phyloP scores from a whole-genome alignment of 2,113 vertebrate species.

The Planiliza haematocheilus region DNA sequence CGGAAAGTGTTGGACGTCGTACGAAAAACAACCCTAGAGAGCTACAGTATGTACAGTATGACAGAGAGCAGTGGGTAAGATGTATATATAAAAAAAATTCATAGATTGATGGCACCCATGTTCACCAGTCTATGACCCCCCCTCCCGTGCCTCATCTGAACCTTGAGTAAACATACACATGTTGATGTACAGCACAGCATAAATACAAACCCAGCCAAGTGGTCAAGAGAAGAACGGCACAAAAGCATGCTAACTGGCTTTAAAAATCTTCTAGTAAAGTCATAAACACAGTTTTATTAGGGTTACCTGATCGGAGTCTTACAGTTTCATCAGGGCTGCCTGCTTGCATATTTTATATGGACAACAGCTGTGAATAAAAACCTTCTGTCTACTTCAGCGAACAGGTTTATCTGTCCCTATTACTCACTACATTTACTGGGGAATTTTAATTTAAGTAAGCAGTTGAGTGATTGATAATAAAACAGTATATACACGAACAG shows the following conservation, averaged over 20 bases:
- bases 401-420: constrained; percentile 13
- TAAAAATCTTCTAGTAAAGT: constrained; percentile 55
- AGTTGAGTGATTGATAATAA: constrained; percentile 39
- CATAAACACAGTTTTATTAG: constrained; percentile 67
- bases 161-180: constrained; percentile 52
- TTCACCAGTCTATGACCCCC: constrained; percentile 40
- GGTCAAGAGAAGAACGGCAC: constrained; percentile 65
- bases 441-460: constrained; percentile 12
- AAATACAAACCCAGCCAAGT: constrained; percentile 71
- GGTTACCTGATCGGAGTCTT: constrained; percentile 64
- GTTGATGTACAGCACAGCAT: constrained; percentile 69
- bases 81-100: constrained; percentile 8
- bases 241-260: constrained; percentile 77
- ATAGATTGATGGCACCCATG: constrained; percentile 54
- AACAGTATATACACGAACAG: constrained; percentile 67
- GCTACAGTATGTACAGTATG: constrained; percentile 75
- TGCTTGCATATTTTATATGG: constrained; percentile 67
- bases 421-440: constrained; percentile 4
- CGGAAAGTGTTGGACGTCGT: constrained; percentile 49
- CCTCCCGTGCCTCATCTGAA: constrained; percentile 21
- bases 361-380: constrained; percentile 27
- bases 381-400: constrained; percentile 11
- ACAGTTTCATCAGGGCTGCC: constrained; percentile 61
- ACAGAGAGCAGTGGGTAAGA: constrained; percentile 50
- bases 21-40: constrained; percentile 48